phyloP scores from a whole-genome alignment of 2,888 invertebrate genomes.

The Syrphus vitripennis region DNA sequence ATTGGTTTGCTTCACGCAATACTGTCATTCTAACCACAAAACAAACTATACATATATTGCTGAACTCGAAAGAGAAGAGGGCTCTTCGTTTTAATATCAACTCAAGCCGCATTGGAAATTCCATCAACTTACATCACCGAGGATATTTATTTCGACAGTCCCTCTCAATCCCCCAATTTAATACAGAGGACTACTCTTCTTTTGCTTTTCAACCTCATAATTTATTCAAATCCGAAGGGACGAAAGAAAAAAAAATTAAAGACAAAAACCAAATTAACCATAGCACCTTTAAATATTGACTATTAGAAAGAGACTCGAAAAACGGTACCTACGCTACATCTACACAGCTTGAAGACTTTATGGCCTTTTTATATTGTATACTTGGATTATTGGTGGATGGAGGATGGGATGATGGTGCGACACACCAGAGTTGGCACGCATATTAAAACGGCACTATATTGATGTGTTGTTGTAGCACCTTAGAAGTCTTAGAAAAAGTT shows the following conservation, averaged over 20 bases:
- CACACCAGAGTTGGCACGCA: not conserved
- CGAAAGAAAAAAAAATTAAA: constrained; percentile 12
- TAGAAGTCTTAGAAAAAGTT: not conserved
- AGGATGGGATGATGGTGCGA: not conserved
- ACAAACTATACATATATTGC: not conserved
- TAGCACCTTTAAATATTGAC: constrained; percentile 49
- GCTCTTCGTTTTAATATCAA: constrained; percentile 46
- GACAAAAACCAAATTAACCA: constrained; percentile 60
- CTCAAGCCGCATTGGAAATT: constrained; percentile 50
- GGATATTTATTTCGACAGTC: constrained; percentile 45
- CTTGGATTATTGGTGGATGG: not conserved
- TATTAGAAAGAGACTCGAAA: not conserved
- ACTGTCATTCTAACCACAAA: constrained; percentile 59
- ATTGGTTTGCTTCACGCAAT: constrained; percentile 68
- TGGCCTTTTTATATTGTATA: not conserved
- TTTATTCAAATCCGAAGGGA: constrained; percentile 33
- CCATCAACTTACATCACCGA: constrained; percentile 57
- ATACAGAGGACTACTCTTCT: not conserved
- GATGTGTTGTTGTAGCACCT: constrained; percentile 4
- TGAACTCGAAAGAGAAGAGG: not conserved
- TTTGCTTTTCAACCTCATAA: constrained; percentile 3
- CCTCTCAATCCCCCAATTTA: not conserved
- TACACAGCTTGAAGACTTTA: not conserved
- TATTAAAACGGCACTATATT: constrained; percentile 5
- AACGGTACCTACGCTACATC: not conserved